A percentile compares a stretch with the other conserved stretches of the same genome.
These are phyloP conservation scores for Diabrotica undecimpunctata DNA, from an alignment of 1,140 invertebrate species.

Conservation along the genomic window DNA sequence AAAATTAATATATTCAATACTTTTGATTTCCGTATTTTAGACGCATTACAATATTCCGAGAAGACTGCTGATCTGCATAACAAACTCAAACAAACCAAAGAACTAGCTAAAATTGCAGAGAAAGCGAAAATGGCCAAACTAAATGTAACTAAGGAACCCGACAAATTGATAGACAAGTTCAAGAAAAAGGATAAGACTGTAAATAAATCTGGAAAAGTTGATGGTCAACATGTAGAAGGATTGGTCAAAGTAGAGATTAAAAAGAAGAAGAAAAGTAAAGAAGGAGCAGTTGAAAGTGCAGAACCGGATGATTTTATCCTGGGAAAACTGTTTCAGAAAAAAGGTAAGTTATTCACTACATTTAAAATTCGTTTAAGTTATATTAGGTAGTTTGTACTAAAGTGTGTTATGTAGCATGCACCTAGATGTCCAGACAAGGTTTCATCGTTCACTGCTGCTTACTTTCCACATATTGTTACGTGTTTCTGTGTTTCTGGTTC, in stretches of 20 bases:
- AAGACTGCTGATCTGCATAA: conserved; percentile 50
- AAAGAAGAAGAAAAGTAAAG: conserved; percentile 28
- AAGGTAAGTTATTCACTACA: conserved; percentile 28
- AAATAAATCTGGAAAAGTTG: conserved; percentile 38
- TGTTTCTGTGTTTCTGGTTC: too few species aligned
- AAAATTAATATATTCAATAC: too few species aligned
- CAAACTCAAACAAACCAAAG: conserved; percentile 32
- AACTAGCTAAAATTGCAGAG: conserved; percentile 21
- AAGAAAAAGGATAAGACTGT: conserved; percentile 40
- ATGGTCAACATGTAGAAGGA: conserved; percentile 44
- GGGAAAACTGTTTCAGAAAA: conserved; percentile 57
- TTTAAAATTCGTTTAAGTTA: background rate
- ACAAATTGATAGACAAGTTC: conserved; percentile 5
- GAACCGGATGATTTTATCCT: conserved; percentile 56
- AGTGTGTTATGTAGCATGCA: too few species aligned
- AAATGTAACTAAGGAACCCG: conserved; percentile 29
- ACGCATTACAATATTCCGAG: conserved; percentile 53
- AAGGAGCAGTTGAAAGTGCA: conserved; percentile 17
- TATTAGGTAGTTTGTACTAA: too few species aligned
- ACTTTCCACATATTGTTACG: too few species aligned
- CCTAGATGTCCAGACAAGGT: too few species aligned
- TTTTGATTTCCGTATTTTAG: conserved; percentile 11
- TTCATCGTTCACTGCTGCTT: too few species aligned
- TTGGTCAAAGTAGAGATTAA: conserved; percentile 41
- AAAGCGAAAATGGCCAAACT: conserved; percentile 18